Conservation (phyloP, 1,140 invertebrate species). For the Nixonia krombeini region DNA sequence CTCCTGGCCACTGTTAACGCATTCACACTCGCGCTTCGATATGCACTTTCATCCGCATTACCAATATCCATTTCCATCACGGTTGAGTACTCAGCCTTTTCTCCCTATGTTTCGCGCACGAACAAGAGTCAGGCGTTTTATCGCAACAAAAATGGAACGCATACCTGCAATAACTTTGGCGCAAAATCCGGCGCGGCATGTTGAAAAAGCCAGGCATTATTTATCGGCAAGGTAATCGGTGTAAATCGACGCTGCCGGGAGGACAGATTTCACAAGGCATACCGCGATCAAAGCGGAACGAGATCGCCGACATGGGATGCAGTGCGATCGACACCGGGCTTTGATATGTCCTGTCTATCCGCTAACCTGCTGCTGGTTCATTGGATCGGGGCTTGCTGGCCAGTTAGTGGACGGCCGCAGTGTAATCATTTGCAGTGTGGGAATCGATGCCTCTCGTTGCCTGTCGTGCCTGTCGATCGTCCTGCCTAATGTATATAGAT, state of each 20-base stretch:
- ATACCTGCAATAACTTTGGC: no score
- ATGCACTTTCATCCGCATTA: no score
- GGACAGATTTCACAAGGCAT: constrained; percentile 20
- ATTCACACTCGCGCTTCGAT: no score
- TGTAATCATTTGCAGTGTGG: constrained; percentile 68
- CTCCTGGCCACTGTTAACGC: no score
- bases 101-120: no score
- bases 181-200: no score
- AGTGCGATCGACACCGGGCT: constrained; percentile 28
- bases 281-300: constrained; percentile 1
- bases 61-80: no score
- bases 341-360: constrained; percentile 34
- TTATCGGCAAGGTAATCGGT: not conserved
- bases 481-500: no score
- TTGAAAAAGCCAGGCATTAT: no score
- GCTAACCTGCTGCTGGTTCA: constrained; percentile 34
- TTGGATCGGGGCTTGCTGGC: constrained; percentile 52
- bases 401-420: constrained; percentile 66
- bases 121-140: no score
- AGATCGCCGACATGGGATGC: constrained; percentile 10
- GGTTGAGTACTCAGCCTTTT: no score
- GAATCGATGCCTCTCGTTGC: constrained; percentile 53
- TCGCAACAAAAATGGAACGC: no score
- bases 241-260: not conserved
- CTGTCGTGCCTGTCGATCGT: constrained; percentile 1